Evolutionary conservation across 2,113 vertebrate genomes (phyloP), one percentile per base, ranked within the genome.

Genomic region (Chionomys nivalis): DNA sequence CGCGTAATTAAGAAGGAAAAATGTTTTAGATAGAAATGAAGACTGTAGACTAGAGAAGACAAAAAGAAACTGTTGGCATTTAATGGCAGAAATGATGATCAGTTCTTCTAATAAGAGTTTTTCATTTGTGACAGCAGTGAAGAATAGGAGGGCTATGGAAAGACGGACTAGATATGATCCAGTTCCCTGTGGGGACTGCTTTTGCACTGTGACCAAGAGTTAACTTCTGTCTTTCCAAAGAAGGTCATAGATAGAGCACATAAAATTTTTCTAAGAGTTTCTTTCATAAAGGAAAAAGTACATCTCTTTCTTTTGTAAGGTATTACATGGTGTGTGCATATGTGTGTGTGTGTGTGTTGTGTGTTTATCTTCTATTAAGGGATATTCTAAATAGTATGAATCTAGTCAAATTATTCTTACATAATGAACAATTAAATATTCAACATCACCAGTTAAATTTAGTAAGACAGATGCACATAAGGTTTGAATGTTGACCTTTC

Each of bases 401-500:
- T 85, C 75, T 87, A 11, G 42, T 77, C 21, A 2, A 90, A 36
- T 87, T 68, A 90, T 87, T 61, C 23, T 91, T 52, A 88, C 17
- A 91, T 44, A 77, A 66, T 52, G 90, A 70, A 83, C 23, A 86
- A 78, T 89, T 87, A 88, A 76, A 72, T 78, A 72, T 72, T 83
- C 82, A 91, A 55, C 44, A 88, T 82, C 7, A 52, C 31, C 31
- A 72, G 52, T 76, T 95, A 72, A 83, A 72, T 91, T 72, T 91
- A 68, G 28, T 55, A 55, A 83, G 66, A 70, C 49, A 83, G 77
- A 83, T 52, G 31, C 66, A 89, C 21, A 49, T 58, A 26, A 1
- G 7, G 91, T 91, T 88, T 94, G 88, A 66, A 39, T 65, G 61
- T 36, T 94, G 83, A 85, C 70, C 70, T 94, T 95, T 91, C 31